Evolutionary conservation across 2,888 invertebrate genomes (phyloP).

Genomic region (Tachystola acroxantha): DNA sequence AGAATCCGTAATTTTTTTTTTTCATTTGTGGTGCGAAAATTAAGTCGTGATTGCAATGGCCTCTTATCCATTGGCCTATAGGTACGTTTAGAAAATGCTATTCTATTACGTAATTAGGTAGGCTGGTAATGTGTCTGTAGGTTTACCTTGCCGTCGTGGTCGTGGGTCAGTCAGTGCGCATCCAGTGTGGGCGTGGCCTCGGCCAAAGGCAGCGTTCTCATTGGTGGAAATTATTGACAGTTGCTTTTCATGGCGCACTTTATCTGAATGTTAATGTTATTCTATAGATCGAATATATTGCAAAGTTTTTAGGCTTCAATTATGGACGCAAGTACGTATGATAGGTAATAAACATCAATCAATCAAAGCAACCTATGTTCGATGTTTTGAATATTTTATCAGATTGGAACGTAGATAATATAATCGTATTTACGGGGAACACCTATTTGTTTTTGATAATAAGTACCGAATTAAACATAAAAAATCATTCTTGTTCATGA

Average conservation of each 20-base stretch:
- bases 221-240: constrained; percentile 1
- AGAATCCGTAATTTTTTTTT: no score
- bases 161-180: constrained; percentile 24
- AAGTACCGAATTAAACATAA: no score
- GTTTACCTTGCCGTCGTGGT: constrained; percentile 15
- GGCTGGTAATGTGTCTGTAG: constrained; percentile 21
- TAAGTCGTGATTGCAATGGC: constrained; percentile 9
- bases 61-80: constrained; percentile 1
- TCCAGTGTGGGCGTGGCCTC: constrained; percentile 12
- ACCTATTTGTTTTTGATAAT: no score
- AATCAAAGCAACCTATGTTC: no score
- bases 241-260: constrained; percentile 53
- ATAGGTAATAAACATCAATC: no score
- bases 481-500: no score
- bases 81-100: constrained; percentile 4
- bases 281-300: no score
- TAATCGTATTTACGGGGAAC: no score
- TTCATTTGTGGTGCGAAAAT: constrained; percentile 8
- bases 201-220: background rate
- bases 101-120: constrained; percentile 14
- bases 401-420: background rate
- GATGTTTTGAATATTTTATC: background rate
- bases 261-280: constrained; percentile 19
- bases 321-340: no score
- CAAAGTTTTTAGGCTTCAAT: no score